Evolutionary conservation across 2,113 vertebrate genomes (phyloP).

Genomic region (Myotis brandtii): DNA sequence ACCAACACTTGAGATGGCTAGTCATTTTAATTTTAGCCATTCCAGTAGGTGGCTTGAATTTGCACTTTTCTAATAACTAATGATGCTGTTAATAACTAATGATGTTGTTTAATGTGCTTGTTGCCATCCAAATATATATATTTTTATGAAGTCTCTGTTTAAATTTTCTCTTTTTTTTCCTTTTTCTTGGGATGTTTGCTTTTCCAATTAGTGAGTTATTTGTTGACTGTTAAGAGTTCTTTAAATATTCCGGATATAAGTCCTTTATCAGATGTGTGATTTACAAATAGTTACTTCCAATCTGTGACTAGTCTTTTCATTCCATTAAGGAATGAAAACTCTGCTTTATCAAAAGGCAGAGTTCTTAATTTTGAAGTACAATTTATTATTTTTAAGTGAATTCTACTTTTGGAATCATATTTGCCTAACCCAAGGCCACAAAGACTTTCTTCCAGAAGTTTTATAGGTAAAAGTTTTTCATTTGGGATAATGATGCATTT

Average conservation of each 20-base stretch:
- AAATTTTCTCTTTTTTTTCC: not conserved
- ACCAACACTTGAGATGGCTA: not conserved
- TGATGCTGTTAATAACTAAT: not conserved
- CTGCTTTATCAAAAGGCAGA: not conserved
- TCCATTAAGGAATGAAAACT: not conserved
- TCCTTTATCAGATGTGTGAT: not conserved
- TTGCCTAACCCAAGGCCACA: not conserved
- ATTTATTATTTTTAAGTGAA: not conserved
- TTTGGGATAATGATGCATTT: not conserved
- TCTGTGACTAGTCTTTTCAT: not conserved
- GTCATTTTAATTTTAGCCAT: not conserved
- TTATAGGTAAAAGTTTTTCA: not conserved
- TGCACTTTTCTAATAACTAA: not conserved
- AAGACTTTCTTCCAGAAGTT: not conserved
- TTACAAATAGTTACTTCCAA: slow-evolving; percentile 10
- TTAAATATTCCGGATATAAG: not conserved
- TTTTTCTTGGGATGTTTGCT: slow-evolving; percentile 9
- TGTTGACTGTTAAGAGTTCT: not conserved
- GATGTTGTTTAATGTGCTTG: not conserved
- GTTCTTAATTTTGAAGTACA: not conserved
- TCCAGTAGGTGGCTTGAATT: not conserved
- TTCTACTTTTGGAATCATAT: not conserved
- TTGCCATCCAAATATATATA: not conserved
- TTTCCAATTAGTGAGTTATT: slow-evolving; percentile 27
- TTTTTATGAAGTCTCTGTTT: not conserved